phyloP scores from a whole-genome alignment of 1,140 invertebrate genomes.

The Berghia stephanieae region DNA sequence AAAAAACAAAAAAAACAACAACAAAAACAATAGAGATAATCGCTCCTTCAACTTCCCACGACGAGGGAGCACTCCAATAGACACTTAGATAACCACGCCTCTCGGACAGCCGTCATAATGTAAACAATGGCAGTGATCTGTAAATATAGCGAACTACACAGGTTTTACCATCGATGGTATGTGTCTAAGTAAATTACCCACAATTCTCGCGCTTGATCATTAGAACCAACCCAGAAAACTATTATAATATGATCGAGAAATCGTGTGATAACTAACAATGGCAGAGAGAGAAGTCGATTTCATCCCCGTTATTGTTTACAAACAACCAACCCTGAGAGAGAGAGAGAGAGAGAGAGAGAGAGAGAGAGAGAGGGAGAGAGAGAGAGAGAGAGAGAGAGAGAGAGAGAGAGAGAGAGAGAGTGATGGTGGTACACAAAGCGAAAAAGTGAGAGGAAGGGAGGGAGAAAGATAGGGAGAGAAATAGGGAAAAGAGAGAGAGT shows the following conservation, averaged over 20 bases:
- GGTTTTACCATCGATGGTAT: too few species aligned
- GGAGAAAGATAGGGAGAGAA: not conserved
- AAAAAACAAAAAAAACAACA: not conserved
- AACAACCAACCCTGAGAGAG: too few species aligned
- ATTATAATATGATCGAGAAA: not conserved
- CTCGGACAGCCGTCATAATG: too few species aligned
- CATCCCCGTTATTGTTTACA: too few species aligned
- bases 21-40: too few species aligned
- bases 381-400: slow-evolving; percentile 22
- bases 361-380: slow-evolving; percentile 1
- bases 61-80: not conserved
- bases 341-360: not conserved
- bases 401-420: slow-evolving; percentile 26
- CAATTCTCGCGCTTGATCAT: too few species aligned
- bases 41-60: too few species aligned
- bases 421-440: slow-evolving; percentile 16
- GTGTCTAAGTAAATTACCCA: too few species aligned
- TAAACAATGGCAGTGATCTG: too few species aligned
- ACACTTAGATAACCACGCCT: too few species aligned
- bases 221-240: too few species aligned
- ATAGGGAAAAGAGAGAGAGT: not conserved
- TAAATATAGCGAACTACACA: too few species aligned
- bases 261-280: not conserved
- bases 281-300: not conserved
- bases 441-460: not conserved